These are phyloP conservation scores for Lepidurus arcticus DNA, from an alignment of 1,140 invertebrate genomes.

Conservation along the genomic window DNA sequence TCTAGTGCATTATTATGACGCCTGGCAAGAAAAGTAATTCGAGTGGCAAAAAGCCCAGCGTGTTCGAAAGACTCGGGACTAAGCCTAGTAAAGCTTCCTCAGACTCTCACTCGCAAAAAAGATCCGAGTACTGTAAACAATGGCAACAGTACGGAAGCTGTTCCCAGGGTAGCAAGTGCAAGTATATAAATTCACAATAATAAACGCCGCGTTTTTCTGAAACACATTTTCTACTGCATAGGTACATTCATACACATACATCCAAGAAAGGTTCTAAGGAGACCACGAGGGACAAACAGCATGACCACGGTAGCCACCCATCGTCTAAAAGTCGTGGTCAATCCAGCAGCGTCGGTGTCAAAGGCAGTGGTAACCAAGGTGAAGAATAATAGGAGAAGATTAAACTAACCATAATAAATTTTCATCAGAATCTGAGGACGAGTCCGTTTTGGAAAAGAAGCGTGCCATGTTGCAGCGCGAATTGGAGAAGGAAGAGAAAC, in stretches of 20 bases:
- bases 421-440: constrained; percentile 73
- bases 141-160: constrained; percentile 67
- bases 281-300: constrained; percentile 59
- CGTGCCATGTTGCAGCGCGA: constrained; percentile 68
- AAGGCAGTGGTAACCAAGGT: constrained; percentile 23
- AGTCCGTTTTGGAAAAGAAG: constrained; percentile 68
- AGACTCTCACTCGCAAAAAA: constrained; percentile 43
- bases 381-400: constrained; percentile 51
- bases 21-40: constrained; percentile 34
- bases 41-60: constrained; percentile 52
- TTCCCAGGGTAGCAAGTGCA: constrained; percentile 66
- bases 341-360: background rate
- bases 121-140: constrained; percentile 59
- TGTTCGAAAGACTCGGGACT: constrained; percentile 70
- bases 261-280: constrained; percentile 67
- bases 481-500: constrained; percentile 60
- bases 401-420: constrained; percentile 66
- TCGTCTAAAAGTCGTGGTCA: constrained; percentile 19
- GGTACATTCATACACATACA: constrained; percentile 63
- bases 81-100: constrained; percentile 54
- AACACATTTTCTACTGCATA: constrained; percentile 36
- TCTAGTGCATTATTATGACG: background rate
- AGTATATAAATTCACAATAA: constrained; percentile 45
- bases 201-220: background rate
- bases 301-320: constrained; percentile 37